Evolutionary conservation across 2,888 invertebrate species (phyloP).

Genomic region (Neoitamus cyanurus): DNA sequence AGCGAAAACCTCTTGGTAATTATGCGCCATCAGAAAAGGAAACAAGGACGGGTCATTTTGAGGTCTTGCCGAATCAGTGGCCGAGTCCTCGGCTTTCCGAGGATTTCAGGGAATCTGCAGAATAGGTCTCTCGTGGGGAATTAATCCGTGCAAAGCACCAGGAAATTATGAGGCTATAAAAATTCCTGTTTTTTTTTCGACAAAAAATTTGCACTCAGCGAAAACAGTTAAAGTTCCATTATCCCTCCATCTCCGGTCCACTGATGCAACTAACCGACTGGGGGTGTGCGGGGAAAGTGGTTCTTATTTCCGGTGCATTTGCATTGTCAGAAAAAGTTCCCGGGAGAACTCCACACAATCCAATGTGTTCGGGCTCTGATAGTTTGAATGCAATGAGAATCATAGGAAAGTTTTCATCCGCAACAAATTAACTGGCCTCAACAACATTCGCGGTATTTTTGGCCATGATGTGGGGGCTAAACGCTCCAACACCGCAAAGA

Average conservation of each 20-base stretch:
- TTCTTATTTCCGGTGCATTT: background rate
- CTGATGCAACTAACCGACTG: background rate
- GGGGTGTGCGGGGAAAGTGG: background rate
- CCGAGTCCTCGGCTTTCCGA: background rate
- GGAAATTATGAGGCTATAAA: background rate
- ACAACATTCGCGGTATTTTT: background rate
- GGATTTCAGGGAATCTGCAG: too few relatives aligned
- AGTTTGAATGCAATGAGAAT: background rate
- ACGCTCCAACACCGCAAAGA: background rate
- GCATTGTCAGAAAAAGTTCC: background rate
- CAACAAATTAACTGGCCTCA: constrained; percentile 9
- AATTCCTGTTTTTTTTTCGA: background rate
- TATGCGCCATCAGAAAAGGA: background rate
- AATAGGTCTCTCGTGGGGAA: background rate
- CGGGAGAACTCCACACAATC: background rate
- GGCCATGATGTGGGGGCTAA: background rate
- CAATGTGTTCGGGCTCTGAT: too few relatives aligned
- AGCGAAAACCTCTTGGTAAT: background rate
- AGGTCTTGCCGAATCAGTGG: background rate
- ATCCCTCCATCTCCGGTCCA: background rate
- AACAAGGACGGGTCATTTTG: background rate
- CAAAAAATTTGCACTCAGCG: background rate
- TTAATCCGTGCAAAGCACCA: background rate
- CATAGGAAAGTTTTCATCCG: background rate
- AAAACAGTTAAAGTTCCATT: background rate